Conservation (phyloP, 2,113 vertebrate genomes). For the Antechinus stuartii region DNA sequence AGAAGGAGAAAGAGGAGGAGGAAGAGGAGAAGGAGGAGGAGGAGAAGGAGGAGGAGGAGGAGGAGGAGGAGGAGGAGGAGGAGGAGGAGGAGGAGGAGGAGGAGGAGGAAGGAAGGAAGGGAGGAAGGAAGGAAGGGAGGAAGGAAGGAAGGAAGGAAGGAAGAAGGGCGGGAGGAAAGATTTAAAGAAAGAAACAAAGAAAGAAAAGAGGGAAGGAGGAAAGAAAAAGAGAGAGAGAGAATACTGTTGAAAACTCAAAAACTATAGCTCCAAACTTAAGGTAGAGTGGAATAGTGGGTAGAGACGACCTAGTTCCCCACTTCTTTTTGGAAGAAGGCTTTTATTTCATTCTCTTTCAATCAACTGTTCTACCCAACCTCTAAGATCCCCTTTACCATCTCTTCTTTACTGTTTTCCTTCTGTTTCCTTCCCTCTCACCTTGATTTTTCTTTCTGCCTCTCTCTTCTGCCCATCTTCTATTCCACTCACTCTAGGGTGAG, state of each 20-base stretch:
- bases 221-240: accelerated
- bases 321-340: background rate
- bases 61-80: too few relatives aligned
- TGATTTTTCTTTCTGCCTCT: background rate
- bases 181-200: too few relatives aligned
- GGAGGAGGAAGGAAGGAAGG: too few relatives aligned
- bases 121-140: too few relatives aligned
- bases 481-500: background rate
- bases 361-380: background rate
- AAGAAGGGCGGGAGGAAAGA: background rate
- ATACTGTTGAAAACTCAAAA: background rate
- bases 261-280: background rate
- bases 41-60: too few relatives aligned
- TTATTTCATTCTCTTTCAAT: background rate
- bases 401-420: background rate
- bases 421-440: background rate
- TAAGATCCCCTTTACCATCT: background rate
- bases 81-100: too few relatives aligned
- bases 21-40: too few relatives aligned
- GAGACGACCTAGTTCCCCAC: background rate
- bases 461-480: background rate
- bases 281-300: background rate
- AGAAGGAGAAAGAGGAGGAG: background rate
- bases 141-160: too few relatives aligned
- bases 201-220: background rate